Conservation (phyloP, 2,113 vertebrate genomes). For the Pan paniscus region DNA sequence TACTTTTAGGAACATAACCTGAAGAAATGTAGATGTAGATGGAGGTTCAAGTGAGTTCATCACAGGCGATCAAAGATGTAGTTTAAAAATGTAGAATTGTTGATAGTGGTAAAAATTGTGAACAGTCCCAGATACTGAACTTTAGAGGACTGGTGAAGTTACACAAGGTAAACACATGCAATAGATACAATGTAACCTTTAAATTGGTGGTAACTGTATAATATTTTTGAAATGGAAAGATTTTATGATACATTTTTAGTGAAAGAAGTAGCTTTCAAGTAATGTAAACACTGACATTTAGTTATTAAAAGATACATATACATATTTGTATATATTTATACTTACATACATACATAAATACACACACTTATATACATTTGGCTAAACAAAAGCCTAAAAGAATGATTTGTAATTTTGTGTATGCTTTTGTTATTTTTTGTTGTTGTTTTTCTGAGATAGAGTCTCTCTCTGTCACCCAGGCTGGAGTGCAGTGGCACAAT, state of each 20-base stretch:
- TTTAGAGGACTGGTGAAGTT: background rate
- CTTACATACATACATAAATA: background rate
- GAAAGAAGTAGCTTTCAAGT: background rate
- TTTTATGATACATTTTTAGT: background rate
- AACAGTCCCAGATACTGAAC: background rate
- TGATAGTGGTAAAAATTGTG: background rate
- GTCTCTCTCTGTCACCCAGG: too few relatives aligned
- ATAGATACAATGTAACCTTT: background rate
- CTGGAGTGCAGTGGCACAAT: too few relatives aligned
- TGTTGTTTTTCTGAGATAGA: too few relatives aligned
- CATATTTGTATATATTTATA: background rate
- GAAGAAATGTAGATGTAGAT: background rate
- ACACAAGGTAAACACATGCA: background rate
- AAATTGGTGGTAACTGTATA: background rate
- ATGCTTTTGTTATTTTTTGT: background rate
- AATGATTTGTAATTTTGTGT: background rate
- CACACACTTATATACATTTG: background rate
- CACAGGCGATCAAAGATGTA: background rate
- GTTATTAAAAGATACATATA: background rate
- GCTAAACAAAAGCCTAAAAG: background rate
- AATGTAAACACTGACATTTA: background rate
- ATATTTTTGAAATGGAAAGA: background rate
- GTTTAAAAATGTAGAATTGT: background rate
- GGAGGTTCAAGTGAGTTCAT: background rate
- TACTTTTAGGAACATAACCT: background rate